Evolutionary conservation across 35 echinoderm and acorn worm genomes (phyloP).

Genomic region (Ptychodera flava): DNA sequence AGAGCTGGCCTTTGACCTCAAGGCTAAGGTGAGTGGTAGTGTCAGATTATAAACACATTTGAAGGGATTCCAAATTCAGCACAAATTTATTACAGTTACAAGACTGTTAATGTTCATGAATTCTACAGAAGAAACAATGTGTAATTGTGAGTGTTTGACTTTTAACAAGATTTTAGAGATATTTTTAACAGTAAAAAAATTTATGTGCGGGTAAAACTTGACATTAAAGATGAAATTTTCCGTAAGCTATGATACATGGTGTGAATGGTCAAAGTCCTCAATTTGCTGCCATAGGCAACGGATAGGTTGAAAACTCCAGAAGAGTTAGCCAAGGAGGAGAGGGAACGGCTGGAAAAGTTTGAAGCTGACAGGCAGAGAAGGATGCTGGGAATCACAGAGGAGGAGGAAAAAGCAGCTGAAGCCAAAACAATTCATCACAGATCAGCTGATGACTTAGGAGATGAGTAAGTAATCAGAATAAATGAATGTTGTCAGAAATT

Average conservation of each 20-base stretch:
- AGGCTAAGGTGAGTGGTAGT: constrained; percentile 65
- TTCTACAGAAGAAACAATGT: too few relatives aligned
- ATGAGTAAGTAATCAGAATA: constrained; percentile 42
- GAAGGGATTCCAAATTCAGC: too few relatives aligned
- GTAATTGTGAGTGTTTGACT: too few relatives aligned
- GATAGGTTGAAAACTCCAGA: constrained; percentile 95
- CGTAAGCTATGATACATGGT: too few relatives aligned
- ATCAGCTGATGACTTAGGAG: constrained; percentile 89
- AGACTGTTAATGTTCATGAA: too few relatives aligned
- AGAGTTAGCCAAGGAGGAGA: constrained; percentile 82
- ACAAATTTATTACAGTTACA: too few relatives aligned
- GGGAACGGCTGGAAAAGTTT: constrained; percentile 66
- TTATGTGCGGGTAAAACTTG: too few relatives aligned
- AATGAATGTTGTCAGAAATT: too few relatives aligned
- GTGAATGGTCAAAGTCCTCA: too few relatives aligned
- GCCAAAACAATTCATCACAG: constrained; percentile 26
- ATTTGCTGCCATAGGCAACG: constrained; percentile 66
- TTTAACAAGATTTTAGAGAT: too few relatives aligned
- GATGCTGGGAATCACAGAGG: constrained; percentile 74
- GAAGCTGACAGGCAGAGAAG: constrained; percentile 88
- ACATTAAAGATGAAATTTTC: too few relatives aligned
- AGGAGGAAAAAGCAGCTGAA: constrained; percentile 36
- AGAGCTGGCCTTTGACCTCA: constrained; percentile 82
- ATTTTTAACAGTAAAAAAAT: too few relatives aligned
- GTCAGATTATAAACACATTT: not conserved